phyloP scores from a whole-genome alignment of 2,113 vertebrate genomes.

The Ictalurus furcatus region DNA sequence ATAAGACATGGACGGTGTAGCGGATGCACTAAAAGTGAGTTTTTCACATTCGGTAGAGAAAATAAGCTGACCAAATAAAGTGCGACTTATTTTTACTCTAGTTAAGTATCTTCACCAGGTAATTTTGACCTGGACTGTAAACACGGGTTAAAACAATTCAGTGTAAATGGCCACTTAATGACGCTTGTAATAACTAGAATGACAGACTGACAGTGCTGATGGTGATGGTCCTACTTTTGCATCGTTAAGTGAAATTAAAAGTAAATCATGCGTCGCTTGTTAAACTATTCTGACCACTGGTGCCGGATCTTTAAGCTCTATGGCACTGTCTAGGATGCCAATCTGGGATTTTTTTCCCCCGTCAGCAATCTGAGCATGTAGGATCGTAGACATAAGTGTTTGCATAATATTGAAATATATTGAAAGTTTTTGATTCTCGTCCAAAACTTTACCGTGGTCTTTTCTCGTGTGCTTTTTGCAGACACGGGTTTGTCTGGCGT shows the following conservation, averaged over 20 bases:
- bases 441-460: background rate
- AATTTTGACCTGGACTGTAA: background rate
- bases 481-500: too few species aligned
- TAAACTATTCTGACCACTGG: background rate
- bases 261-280: background rate
- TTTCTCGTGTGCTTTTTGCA: background rate
- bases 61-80: background rate
- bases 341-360: background rate
- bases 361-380: background rate
- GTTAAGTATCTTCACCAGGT: background rate
- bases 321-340: background rate
- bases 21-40: background rate
- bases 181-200: too few species aligned
- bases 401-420: background rate
- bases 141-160: background rate
- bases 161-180: background rate
- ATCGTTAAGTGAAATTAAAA: background rate
- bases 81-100: too few species aligned
- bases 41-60: background rate
- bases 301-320: background rate
- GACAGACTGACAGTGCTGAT: background rate
- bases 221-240: background rate
- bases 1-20: background rate
- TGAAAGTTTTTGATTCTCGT: background rate
- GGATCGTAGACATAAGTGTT: background rate